phyloP scores from a whole-genome alignment of 1,140 invertebrate genomes.

The Amyelois transitella region DNA sequence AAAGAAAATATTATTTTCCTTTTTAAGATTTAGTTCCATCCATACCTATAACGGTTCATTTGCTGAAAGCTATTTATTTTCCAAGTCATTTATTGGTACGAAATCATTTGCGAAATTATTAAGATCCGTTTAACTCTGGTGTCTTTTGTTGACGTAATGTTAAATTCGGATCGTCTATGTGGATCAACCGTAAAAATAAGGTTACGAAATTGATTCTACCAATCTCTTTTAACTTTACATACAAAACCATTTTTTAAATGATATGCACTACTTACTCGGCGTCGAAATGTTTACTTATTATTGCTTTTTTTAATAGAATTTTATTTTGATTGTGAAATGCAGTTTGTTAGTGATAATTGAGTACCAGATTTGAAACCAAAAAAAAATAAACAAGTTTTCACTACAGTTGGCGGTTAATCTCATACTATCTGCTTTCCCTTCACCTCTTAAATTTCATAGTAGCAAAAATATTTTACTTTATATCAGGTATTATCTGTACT shows the following conservation, averaged over 20 bases:
- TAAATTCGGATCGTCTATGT: constrained; percentile 9
- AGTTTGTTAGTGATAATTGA: no score
- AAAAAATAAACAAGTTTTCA: no score
- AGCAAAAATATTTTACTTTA: no score
- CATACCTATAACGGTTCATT: no score
- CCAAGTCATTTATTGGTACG: neutral
- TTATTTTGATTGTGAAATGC: neutral
- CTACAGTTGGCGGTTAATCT: constrained; percentile 21
- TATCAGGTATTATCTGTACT: no score
- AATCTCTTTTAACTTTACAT: constrained; percentile 27
- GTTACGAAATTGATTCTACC: constrained; percentile 19
- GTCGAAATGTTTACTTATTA: no score
- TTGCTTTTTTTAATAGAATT: no score
- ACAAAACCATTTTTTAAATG: constrained; percentile 25
- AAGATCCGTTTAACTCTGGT: neutral
- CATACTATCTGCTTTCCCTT: constrained; percentile 42
- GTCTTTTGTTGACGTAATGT: neutral
- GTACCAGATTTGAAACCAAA: neutral
- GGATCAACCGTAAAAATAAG: constrained; percentile 28
- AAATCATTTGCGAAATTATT: neutral
- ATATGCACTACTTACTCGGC: constrained; percentile 48
- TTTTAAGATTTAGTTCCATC: no score
- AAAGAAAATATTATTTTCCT: no score
- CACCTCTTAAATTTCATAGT: constrained; percentile 20
- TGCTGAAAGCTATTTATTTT: no score